Conservation (phyloP, 2,888 invertebrate genomes). For the Periphyllus acericola region DNA sequence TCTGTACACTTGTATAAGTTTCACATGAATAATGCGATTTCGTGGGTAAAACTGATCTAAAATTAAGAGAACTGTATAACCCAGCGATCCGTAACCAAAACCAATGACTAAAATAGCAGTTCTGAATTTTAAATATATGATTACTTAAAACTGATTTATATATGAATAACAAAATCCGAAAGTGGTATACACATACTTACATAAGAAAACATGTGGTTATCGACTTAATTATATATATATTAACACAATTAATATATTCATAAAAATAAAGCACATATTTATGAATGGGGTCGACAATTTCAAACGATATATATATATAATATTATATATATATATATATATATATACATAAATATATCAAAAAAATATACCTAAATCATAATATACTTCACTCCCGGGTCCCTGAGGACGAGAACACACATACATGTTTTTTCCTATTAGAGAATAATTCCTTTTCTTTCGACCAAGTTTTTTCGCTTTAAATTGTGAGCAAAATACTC, state of each 20-base stretch:
- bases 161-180: background rate
- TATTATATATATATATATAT: background rate
- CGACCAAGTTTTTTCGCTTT: background rate
- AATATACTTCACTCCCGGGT: background rate
- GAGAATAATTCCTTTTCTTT: constrained; percentile 7
- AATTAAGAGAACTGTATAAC: constrained; percentile 23
- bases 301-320: background rate
- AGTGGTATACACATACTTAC: no score
- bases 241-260: background rate
- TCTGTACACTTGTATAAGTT: constrained; percentile 44
- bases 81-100: constrained; percentile 36
- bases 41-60: background rate
- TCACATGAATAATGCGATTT: constrained; percentile 40
- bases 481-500: constrained; percentile 10
- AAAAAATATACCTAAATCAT: background rate
- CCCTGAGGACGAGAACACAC: background rate
- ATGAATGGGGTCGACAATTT: background rate
- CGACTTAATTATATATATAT: no score
- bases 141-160: background rate
- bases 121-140: background rate
- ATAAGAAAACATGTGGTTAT: no score
- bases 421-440: constrained; percentile 24
- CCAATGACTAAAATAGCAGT: background rate
- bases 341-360: no score
- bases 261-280: background rate